Conservation (phyloP, 2,797 vertebrate genomes). For the Callimico goeldii region DNA sequence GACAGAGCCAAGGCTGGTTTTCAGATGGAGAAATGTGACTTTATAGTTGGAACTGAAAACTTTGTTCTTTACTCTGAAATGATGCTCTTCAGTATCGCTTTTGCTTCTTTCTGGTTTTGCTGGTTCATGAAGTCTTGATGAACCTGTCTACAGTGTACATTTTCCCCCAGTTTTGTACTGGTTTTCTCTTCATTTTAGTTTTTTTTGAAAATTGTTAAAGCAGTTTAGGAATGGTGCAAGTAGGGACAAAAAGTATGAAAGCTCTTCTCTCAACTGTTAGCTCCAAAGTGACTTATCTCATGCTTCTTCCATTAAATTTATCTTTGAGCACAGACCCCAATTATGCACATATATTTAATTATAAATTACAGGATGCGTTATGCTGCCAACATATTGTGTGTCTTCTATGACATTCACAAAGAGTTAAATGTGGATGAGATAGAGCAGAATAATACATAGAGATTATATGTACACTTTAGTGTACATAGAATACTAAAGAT, state of each 20-base stretch:
- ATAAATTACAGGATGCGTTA: neutral
- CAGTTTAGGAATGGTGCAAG: neutral
- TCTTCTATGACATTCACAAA: neutral
- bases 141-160: neutral
- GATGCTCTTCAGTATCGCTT: slow-evolving; percentile 22
- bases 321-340: neutral
- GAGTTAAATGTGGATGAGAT: neutral
- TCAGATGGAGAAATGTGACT: slow-evolving; percentile 54
- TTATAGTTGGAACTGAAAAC: slow-evolving; percentile 36
- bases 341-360: neutral
- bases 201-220: slow-evolving; percentile 24
- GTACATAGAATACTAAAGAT: no score
- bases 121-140: neutral
- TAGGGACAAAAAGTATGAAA: neutral
- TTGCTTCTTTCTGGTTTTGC: slow-evolving; percentile 11
- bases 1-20: neutral
- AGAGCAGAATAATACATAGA: neutral
- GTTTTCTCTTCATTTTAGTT: neutral
- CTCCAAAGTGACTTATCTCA: neutral
- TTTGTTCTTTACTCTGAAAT: slow-evolving; percentile 50
- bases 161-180: neutral
- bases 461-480: no score
- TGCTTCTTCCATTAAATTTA: neutral
- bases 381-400: neutral
- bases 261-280: neutral